phyloP scores from a whole-genome alignment of 2,888 invertebrate genomes.

The Boloria selene region DNA sequence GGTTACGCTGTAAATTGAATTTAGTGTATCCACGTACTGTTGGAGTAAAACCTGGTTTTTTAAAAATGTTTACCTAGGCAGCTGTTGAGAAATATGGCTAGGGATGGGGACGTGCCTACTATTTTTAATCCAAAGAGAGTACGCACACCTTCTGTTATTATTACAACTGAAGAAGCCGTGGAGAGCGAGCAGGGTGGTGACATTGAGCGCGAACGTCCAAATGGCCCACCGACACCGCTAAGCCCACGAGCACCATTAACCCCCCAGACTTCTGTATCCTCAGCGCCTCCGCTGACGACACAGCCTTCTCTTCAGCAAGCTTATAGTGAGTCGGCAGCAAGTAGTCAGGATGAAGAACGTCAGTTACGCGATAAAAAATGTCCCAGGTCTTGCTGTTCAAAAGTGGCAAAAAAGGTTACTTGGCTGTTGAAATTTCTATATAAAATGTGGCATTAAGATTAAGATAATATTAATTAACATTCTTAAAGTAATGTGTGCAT shows the following conservation, averaged over 20 bases:
- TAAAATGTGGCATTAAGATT: constrained; percentile 9
- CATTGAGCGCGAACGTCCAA: constrained; percentile 66
- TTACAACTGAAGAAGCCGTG: constrained; percentile 84
- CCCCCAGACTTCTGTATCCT: constrained; percentile 76
- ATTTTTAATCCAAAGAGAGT: constrained; percentile 90
- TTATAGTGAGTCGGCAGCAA: constrained; percentile 79
- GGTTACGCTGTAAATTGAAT: constrained; percentile 42
- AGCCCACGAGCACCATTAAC: constrained; percentile 74
- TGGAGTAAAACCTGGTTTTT: constrained; percentile 39
- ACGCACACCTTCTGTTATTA: constrained; percentile 86
- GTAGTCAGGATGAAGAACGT: constrained; percentile 84
- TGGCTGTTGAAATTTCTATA: not conserved
- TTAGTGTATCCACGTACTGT: constrained; percentile 37
- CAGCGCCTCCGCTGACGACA: constrained; percentile 72
- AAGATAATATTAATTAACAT: constrained; percentile 22
- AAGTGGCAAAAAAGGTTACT: constrained; percentile 89
- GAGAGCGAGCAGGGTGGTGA: constrained; percentile 65
- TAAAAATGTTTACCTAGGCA: constrained; percentile 45
- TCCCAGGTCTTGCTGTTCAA: constrained; percentile 90
- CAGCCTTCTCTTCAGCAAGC: constrained; percentile 77
- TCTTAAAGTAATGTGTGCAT: constrained; percentile 26
- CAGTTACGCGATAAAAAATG: constrained; percentile 80
- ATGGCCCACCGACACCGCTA: constrained; percentile 75
- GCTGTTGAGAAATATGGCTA: constrained; percentile 77
- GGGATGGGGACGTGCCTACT: constrained; percentile 90